Conservation (phyloP, 2,113 vertebrate genomes). For the Forbesichthys agassizii region DNA sequence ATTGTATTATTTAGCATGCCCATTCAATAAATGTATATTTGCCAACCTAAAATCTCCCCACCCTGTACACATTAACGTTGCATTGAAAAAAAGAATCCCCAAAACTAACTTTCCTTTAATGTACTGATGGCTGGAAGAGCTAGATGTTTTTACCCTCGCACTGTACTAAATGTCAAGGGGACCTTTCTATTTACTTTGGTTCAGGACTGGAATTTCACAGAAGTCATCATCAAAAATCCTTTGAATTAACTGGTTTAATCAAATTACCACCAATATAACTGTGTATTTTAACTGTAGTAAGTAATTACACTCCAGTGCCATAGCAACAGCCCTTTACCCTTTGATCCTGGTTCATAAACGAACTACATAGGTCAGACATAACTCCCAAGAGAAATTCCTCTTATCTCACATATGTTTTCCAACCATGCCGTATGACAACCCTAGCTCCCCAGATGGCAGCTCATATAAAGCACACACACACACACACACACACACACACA, state of each 20-base stretch:
- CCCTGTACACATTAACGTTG: too few species aligned
- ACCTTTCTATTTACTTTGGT: too few species aligned
- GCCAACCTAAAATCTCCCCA: too few species aligned
- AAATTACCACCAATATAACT: background rate
- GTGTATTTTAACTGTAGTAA: background rate
- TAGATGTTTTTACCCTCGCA: too few species aligned
- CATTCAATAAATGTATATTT: too few species aligned
- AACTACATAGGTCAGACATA: slow-evolving; percentile 28
- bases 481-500: slow-evolving; percentile 21
- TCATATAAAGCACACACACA: slow-evolving; percentile 24
- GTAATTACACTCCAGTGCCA: background rate
- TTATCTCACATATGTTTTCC: slow-evolving; percentile 54
- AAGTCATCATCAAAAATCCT: too few species aligned
- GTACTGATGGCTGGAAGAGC: too few species aligned
- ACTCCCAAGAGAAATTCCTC: slow-evolving; percentile 41
- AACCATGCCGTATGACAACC: slow-evolving; percentile 32
- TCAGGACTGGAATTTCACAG: too few species aligned
- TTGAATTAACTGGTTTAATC: background rate
- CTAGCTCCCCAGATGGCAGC: slow-evolving; percentile 38
- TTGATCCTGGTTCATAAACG: slow-evolving; percentile 37
- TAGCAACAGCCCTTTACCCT: slow-evolving; percentile 9
- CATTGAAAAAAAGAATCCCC: too few species aligned
- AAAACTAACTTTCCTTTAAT: too few species aligned
- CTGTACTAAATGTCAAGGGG: too few species aligned
- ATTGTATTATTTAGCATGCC: too few species aligned